Evolutionary conservation across 2,888 invertebrate genomes (phyloP).

Genomic region (Ferrisia virgata): DNA sequence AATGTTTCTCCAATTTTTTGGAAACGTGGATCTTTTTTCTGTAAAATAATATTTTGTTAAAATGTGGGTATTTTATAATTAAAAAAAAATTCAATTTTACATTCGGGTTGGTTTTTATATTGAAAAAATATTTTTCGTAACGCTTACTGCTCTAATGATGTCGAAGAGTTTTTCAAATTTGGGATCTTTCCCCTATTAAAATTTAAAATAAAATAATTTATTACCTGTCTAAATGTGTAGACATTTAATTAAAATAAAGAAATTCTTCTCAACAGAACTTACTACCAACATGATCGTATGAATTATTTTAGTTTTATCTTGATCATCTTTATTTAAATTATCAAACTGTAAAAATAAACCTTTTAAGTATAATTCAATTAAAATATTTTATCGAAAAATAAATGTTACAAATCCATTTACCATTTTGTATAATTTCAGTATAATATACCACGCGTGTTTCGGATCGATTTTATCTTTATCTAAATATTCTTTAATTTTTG

Average conservation of each 20-base stretch:
- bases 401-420: neutral
- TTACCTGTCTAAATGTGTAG: too few species aligned
- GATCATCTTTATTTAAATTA: neutral
- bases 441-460: neutral
- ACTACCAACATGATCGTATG: neutral
- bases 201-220: too few species aligned
- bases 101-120: too few species aligned
- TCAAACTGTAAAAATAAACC: neutral
- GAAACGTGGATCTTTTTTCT: neutral
- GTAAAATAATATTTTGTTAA: neutral
- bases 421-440: neutral
- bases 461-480: neutral
- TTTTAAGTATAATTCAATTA: neutral
- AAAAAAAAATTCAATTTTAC: too few species aligned
- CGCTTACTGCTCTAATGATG: neutral
- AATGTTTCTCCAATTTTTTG: neutral
- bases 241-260: too few species aligned
- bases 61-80: too few species aligned
- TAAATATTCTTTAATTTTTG: neutral
- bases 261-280: neutral
- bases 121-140: too few species aligned
- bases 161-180: neutral
- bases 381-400: neutral
- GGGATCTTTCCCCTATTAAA: neutral
- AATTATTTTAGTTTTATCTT: neutral